phyloP scores from a whole-genome alignment of 2,888 invertebrate species.

The Lasioglossum villosulum region DNA sequence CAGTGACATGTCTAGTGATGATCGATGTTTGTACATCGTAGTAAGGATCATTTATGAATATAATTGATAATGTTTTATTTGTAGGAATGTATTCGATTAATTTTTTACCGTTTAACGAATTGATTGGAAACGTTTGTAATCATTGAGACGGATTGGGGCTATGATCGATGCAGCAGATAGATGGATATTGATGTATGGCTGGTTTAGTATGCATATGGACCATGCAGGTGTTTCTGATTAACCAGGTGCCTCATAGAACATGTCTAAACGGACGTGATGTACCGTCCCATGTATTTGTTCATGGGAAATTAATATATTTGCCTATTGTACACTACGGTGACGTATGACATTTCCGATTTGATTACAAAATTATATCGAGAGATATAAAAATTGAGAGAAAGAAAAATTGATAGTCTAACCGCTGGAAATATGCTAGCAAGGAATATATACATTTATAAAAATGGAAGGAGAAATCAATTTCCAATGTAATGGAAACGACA shows the following conservation, averaged over 20 bases:
- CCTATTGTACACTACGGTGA: not conserved
- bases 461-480: not conserved
- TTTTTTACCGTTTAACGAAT: not conserved
- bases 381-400: too few species aligned
- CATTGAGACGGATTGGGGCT: not conserved
- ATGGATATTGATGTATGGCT: not conserved
- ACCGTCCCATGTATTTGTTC: not conserved
- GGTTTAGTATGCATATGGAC: not conserved
- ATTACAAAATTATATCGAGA: not conserved
- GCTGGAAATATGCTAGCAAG: not conserved
- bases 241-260: slow-evolving; percentile 17
- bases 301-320: not conserved
- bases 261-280: not conserved
- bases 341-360: too few species aligned
- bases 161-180: not conserved
- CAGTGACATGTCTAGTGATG: not conserved
- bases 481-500: not conserved
- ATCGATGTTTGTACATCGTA: not conserved
- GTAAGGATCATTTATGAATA: not conserved
- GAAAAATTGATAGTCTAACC: not conserved
- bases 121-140: not conserved
- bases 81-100: not conserved
- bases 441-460: not conserved
- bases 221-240: slow-evolving; percentile 12
- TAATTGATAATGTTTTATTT: not conserved